Conservation (phyloP, 2,113 vertebrate genomes). For the Notiomystis cincta region DNA sequence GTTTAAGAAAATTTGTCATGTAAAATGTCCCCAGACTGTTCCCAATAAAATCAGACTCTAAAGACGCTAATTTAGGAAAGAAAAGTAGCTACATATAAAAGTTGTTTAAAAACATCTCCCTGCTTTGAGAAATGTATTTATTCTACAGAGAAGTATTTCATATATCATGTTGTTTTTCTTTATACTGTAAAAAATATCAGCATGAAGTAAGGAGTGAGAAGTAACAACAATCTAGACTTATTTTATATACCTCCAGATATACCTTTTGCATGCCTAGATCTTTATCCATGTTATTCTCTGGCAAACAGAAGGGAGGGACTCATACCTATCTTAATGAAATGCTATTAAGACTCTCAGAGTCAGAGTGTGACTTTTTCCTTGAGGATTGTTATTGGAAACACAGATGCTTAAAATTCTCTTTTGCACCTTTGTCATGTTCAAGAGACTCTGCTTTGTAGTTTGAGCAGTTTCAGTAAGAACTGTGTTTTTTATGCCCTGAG, state of each 20-base stretch:
- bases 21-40: background rate
- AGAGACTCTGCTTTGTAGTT: background rate
- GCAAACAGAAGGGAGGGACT: background rate
- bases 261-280: background rate
- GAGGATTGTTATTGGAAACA: background rate
- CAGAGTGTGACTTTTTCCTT: accelerated
- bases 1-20: background rate
- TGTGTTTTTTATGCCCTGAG: background rate
- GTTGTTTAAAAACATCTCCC: accelerated
- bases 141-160: background rate
- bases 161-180: background rate
- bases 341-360: background rate
- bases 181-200: background rate
- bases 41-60: background rate
- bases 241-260: background rate
- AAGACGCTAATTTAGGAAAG: background rate
- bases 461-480: background rate
- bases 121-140: background rate
- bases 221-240: background rate
- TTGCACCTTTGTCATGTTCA: background rate
- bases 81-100: background rate
- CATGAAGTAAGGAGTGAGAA: background rate
- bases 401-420: background rate
- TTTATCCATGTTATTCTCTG: background rate
- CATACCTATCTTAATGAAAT: background rate